phyloP scores from a whole-genome alignment of 2,797 vertebrate species.

The Miichthys miiuy region DNA sequence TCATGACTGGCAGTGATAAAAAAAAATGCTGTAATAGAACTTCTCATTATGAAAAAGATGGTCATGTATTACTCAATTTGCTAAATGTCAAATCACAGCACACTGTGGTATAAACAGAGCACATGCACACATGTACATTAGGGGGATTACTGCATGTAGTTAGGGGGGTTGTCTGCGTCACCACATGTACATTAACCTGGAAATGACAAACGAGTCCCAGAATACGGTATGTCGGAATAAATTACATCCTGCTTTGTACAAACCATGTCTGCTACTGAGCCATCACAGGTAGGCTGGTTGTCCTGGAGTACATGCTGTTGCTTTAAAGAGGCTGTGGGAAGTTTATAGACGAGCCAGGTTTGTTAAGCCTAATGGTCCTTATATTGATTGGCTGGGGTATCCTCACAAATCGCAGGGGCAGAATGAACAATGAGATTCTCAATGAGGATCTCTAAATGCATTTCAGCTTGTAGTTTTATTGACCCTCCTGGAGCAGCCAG shows the following conservation, averaged over 20 bases:
- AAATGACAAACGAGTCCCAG: slow-evolving; percentile 23
- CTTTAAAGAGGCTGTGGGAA: slow-evolving; percentile 54
- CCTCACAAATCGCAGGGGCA: slow-evolving; percentile 71
- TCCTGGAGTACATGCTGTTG: slow-evolving; percentile 49
- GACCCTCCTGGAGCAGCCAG: slow-evolving; percentile 67
- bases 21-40: slow-evolving; percentile 33
- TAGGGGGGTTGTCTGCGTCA: slow-evolving; percentile 21
- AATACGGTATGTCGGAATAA: slow-evolving; percentile 10
- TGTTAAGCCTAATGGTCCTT: slow-evolving; percentile 86
- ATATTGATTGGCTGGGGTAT: slow-evolving; percentile 83
- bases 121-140: slow-evolving; percentile 19
- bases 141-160: slow-evolving; percentile 9
- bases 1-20: slow-evolving; percentile 51
- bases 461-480: slow-evolving; percentile 79
- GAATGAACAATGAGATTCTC: slow-evolving; percentile 75
- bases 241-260: slow-evolving; percentile 20
- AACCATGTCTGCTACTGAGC: slow-evolving; percentile 25
- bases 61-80: slow-evolving; percentile 30
- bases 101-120: slow-evolving; percentile 8
- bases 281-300: slow-evolving; percentile 47
- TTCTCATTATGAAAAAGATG: slow-evolving; percentile 51
- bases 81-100: slow-evolving; percentile 49
- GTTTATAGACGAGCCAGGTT: slow-evolving; percentile 79
- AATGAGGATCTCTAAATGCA: slow-evolving; percentile 77
- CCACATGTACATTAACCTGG: not conserved